Evolutionary conservation across 2,888 invertebrate species (phyloP).

Genomic region (Cosmia pyralina): DNA sequence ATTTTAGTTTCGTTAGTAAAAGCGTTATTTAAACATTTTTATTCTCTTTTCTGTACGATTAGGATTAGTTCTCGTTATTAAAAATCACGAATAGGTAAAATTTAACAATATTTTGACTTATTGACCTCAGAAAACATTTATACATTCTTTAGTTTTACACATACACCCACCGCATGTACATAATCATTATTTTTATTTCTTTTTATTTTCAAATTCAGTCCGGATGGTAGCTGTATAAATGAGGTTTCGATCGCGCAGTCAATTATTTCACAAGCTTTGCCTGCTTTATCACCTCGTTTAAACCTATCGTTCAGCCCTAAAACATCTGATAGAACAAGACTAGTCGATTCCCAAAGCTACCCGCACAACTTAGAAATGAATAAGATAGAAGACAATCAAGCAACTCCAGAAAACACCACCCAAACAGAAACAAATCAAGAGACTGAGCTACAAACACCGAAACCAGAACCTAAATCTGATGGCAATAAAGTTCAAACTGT

Average conservation of each 20-base stretch:
- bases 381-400: constrained; percentile 78
- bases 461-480: constrained; percentile 74
- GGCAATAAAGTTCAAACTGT: constrained; percentile 77
- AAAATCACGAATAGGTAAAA: constrained; percentile 38
- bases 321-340: constrained; percentile 86
- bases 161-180: constrained; percentile 40
- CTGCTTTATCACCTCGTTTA: constrained; percentile 86
- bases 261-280: constrained; percentile 89
- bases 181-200: constrained; percentile 48
- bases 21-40: constrained; percentile 4
- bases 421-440: constrained; percentile 69
- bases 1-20: constrained; percentile 21
- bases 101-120: background rate
- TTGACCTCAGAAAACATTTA: constrained; percentile 2
- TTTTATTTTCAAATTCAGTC: constrained; percentile 76
- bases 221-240: constrained; percentile 89
- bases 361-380: constrained; percentile 80
- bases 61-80: constrained; percentile 28
- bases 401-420: constrained; percentile 78
- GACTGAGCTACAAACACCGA: constrained; percentile 73
- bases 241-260: constrained; percentile 89
- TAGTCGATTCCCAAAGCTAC: constrained; percentile 78
- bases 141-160: constrained; percentile 24
- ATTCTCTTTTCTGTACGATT: background rate
- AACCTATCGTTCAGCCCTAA: constrained; percentile 86